Evolutionary conservation across 2,113 vertebrate species (phyloP), one percentile per base, ranked within the genome.

Genomic region (Leptobrachium ailaonicum): DNA sequence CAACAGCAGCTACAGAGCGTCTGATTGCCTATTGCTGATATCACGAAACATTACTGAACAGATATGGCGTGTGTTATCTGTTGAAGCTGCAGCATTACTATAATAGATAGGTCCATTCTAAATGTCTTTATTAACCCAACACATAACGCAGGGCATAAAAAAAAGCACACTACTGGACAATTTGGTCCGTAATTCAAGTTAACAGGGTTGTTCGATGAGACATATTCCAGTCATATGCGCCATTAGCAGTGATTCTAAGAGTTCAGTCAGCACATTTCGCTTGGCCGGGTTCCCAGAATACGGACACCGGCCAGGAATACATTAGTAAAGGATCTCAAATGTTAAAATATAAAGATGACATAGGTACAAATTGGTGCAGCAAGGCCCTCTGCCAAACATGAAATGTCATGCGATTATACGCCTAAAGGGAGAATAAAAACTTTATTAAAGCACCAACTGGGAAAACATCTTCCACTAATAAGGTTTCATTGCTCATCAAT

Each of bases 271-370:
- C 71, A 60, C 64, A 60, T 80, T 80, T 41, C 54, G 13, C 14
- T 68, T 80, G 71, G 78, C 78, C 66, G 45, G 58, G 71, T 73
- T 74, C 78, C 78, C 78, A 74, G 71, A 80, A 67, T 68, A n/a
- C 47, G 64, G 77, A 73, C 60, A 73, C 32, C 45, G n/a, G 53
- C 60, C 42, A 68, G 73, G 66, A 68, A 60, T 43, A 68, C 78
- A 80, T 80, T 74, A 74, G 78, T 43, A 43, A 58, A 67, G 41
- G 20, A 80, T 47, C 53, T 69, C 50, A 60, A 64, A 80, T 41
- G 71, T 74, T 63, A 68, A 41, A 60, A 42, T 74, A 54, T 45
- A 11, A 60, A 58, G 60, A 68, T 47, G 41, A 80, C 41, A 74
- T 54, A 68, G 71, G 74, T 54, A 76, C 74, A 80, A 66, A 80